A percentile compares a stretch with the other conserved stretches of the same genome.
Conservation (phyloP, 2,113 vertebrate genomes). For the Calonectris borealis region DNA sequence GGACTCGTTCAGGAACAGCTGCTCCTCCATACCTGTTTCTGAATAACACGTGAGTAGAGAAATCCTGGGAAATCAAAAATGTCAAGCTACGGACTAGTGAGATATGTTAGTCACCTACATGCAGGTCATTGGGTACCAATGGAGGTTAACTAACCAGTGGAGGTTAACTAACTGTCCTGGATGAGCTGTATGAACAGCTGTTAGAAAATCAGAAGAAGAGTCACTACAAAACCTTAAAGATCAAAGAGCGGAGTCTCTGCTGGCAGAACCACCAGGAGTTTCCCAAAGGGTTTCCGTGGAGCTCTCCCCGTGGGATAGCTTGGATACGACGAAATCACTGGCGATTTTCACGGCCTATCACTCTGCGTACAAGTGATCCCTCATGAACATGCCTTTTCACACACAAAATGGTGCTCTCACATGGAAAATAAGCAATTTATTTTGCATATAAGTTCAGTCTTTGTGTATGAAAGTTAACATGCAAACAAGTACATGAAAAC, state of each 20-base stretch:
- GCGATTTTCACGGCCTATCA: neutral
- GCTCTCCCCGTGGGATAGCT: neutral
- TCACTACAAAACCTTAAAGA: neutral
- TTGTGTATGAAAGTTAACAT: neutral
- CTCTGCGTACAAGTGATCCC: neutral
- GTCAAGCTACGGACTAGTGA: neutral
- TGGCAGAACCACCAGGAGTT: neutral
- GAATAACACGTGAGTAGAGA: neutral
- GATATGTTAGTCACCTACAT: neutral
- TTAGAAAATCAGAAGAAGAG: neutral
- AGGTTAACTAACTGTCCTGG: neutral
- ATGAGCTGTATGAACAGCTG: neutral
- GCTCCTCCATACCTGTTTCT: neutral
- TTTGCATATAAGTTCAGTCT: neutral
- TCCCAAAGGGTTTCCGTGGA: neutral
- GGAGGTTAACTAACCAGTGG: neutral
- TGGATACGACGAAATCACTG: neutral
- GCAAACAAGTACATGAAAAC: neutral
- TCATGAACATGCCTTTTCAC: neutral
- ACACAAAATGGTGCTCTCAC: neutral
- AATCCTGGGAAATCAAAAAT: neutral
- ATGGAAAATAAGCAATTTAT: neutral
- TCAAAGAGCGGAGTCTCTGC: neutral
- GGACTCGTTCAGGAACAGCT: neutral
- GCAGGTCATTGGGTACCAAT: neutral